phyloP scores from a whole-genome alignment of 2,797 vertebrate genomes.

The Pterois miles region DNA sequence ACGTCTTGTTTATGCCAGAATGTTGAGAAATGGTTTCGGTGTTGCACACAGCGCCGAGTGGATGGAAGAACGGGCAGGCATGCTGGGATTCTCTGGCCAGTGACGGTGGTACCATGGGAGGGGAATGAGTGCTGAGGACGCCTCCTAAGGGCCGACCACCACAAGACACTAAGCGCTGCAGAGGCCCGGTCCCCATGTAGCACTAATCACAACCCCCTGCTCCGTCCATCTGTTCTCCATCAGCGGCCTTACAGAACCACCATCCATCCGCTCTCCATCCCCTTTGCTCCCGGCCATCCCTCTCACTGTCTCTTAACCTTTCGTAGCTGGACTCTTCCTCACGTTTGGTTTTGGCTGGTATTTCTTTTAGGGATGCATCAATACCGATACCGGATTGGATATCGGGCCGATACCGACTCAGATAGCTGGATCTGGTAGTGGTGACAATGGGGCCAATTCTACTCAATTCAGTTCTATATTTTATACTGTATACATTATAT shows the following conservation, averaged over 20 bases:
- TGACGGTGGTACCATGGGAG: conserved; percentile 57
- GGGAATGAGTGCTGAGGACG: conserved; percentile 50
- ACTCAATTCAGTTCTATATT: too few relatives aligned
- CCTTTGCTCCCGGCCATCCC: conserved; percentile 45
- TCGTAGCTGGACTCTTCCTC: conserved; percentile 25
- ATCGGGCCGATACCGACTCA: too few relatives aligned
- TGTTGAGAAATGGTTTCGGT: conserved; percentile 59
- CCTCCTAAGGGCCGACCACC: conserved; percentile 68
- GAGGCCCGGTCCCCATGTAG: conserved; percentile 71
- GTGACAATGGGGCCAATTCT: too few relatives aligned
- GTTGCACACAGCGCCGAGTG: conserved; percentile 30
- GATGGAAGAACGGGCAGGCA: conserved; percentile 47
- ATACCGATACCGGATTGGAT: too few relatives aligned
- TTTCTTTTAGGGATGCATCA: conserved; percentile 5
- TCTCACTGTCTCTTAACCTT: conserved; percentile 48
- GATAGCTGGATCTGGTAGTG: too few relatives aligned
- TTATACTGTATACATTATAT: too few relatives aligned
- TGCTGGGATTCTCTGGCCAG: conserved; percentile 69
- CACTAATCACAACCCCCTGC: conserved; percentile 79
- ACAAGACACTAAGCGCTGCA: conserved; percentile 62
- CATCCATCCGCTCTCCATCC: conserved; percentile 44
- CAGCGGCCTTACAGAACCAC: conserved; percentile 58
- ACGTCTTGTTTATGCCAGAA: conserved; percentile 74
- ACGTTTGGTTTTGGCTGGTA: conserved; percentile 1
- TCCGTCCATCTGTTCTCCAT: conserved; percentile 82